These are phyloP conservation scores for Ptiloglossa arizonensis DNA, from an alignment of 1,140 invertebrate species.

Conservation along the genomic window DNA sequence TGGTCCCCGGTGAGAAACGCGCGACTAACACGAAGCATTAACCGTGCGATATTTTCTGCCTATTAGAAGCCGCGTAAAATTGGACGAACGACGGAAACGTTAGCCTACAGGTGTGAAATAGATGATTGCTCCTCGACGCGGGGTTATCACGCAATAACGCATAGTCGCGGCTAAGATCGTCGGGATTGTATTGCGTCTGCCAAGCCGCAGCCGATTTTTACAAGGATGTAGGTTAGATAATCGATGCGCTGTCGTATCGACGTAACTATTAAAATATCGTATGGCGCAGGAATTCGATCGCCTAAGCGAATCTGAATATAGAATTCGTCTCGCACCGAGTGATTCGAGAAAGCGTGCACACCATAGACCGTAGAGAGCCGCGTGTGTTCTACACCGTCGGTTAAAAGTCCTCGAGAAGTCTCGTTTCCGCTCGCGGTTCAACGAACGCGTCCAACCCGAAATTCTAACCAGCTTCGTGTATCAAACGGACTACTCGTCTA, in stretches of 20 bases:
- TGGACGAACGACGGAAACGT: too few species aligned
- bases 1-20: too few species aligned
- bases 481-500: neutral
- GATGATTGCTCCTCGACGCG: neutral
- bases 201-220: constrained; percentile 39
- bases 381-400: too few species aligned
- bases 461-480: neutral
- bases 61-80: too few species aligned
- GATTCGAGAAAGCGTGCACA: neutral
- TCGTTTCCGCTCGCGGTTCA: neutral
- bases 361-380: too few species aligned
- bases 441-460: neutral
- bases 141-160: constrained; percentile 26
- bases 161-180: constrained; percentile 27
- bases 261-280: constrained; percentile 43
- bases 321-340: constrained; percentile 1
- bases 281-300: constrained; percentile 19
- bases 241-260: constrained; percentile 26
- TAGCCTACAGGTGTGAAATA: constrained; percentile 34
- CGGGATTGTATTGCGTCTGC: constrained; percentile 40
- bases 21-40: too few species aligned
- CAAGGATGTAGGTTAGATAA: constrained; percentile 48
- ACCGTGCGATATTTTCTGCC: too few species aligned
- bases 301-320: constrained; percentile 11
- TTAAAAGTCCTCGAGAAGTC: neutral